Evolutionary conservation across 35 echinoderm and acorn worm genomes (phyloP), one percentile per base, ranked within the genome.

Genomic region (Ophiothrix spiculata): DNA sequence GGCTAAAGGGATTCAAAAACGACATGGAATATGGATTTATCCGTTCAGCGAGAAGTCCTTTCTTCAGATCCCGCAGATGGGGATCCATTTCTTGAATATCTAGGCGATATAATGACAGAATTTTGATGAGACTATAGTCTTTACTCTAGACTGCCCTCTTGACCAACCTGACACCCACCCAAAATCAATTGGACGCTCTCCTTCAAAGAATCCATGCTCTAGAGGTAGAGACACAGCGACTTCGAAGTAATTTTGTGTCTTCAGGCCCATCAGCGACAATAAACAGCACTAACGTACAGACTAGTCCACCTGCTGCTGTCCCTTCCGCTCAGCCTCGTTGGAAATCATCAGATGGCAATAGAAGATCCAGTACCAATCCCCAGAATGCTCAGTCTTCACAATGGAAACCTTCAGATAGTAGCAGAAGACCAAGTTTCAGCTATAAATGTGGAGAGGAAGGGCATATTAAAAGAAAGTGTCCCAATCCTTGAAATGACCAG

Each of bases 401-500:
- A n/a, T 25, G 4, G 16, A 69, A 25, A 28, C 6, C 8, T 8
- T 40, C 33, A 77, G 10, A 76, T 11, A 32, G 38, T 54, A 39
- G 84, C 35, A 75, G 28, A 21, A 37, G 38, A 31, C 35, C 38
- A 39, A 73, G 49, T 36, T 89, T 93, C 42, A 89, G 91, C 63
- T 93, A 79, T 41, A 75, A 45, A 23, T 93, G 86, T 75, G 86
- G 91, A 1, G 31, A 84, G 39, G 56, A 78, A 15, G 91, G 91
- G 1, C 91, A 93, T 36, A 81, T 89, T 31, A 81, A 83, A 25
- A 46, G 91, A 74, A 56, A 41, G 11, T 93, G 91, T 35, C 19
- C 4, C 16, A 82, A 86, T 0, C 46, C 39, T 16, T 19, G 54
- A 16, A 73, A 89, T 75, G 0, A 74, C 15, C 40, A 77, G 0